phyloP scores from a whole-genome alignment of 2,797 vertebrate species.

The Sebastes melanostomus region DNA sequence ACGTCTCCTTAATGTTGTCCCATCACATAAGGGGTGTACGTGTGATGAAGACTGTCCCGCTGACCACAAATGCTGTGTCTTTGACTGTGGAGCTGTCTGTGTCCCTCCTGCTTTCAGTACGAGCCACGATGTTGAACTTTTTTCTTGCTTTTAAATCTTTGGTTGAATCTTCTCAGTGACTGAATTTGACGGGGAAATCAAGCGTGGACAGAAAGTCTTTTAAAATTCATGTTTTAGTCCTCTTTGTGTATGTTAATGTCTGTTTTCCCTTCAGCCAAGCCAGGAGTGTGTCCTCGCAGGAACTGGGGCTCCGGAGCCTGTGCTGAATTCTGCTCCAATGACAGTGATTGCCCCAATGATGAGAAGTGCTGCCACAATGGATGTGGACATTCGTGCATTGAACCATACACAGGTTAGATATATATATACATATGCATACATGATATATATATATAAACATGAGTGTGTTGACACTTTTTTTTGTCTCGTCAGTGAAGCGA shows the following conservation, averaged over 20 bases:
- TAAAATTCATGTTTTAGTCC: background rate
- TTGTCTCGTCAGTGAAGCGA: conserved; percentile 72
- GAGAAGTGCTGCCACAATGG: conserved; percentile 84
- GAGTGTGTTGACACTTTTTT: background rate
- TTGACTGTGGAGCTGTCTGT: conserved; percentile 73
- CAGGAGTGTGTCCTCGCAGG: conserved; percentile 74
- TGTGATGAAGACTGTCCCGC: conserved; percentile 73
- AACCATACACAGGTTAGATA: conserved; percentile 72
- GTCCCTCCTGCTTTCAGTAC: conserved; percentile 75
- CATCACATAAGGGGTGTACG: conserved; percentile 66
- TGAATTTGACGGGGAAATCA: background rate
- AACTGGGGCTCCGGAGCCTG: conserved; percentile 60
- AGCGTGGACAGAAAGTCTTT: background rate
- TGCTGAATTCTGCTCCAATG: conserved; percentile 70
- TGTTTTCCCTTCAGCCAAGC: conserved; percentile 68
- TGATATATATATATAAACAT: too few relatives aligned
- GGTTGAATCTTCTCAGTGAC: conserved; percentile 1
- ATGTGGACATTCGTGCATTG: conserved; percentile 75
- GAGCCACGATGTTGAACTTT: conserved; percentile 20
- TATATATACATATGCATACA: too few relatives aligned
- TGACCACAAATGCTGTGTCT: conserved; percentile 74
- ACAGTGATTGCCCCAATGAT: conserved; percentile 70
- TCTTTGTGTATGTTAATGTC: background rate
- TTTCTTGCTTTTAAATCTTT: background rate
- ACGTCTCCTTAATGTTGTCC: conserved; percentile 57